Evolutionary conservation across 2,888 invertebrate species (phyloP).

Genomic region (Chrysotoxum bicinctum): DNA sequence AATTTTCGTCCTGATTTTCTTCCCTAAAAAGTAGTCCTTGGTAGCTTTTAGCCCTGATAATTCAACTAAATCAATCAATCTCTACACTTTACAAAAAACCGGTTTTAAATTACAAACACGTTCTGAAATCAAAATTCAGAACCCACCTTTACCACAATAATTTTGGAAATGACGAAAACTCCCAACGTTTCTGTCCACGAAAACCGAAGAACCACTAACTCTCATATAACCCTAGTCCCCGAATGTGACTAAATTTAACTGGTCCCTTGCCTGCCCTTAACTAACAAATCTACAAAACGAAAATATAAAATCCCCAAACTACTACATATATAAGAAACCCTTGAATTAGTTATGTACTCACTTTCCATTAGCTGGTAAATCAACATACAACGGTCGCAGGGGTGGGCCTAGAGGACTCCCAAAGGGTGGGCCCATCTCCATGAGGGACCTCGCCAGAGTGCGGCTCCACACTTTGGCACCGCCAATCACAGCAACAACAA

Average conservation of each 20-base stretch:
- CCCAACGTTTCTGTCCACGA: not conserved
- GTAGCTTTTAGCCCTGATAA: not conserved
- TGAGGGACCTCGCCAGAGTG: conserved; percentile 74
- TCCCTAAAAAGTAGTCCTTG: no score
- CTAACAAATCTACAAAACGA: not conserved
- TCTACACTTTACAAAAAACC: not conserved
- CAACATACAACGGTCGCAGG: conserved; percentile 75
- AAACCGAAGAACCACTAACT: not conserved
- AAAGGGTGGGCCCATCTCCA: conserved; percentile 76
- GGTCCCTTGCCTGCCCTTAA: not conserved
- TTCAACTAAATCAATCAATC: not conserved
- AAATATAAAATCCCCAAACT: not conserved
- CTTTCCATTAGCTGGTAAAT: conserved; percentile 76
- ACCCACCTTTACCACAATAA: conserved; percentile 1
- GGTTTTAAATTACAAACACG: not conserved
- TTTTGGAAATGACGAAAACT: not conserved
- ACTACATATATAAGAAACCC: not conserved
- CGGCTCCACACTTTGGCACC: conserved; percentile 76
- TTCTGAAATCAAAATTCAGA: conserved; percentile 1
- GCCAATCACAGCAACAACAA: conserved; percentile 76
- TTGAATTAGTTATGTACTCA: conserved; percentile 62
- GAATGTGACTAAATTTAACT: not conserved
- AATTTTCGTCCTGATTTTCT: not conserved
- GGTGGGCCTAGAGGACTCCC: conserved; percentile 75
- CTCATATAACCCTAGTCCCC: not conserved